These are phyloP conservation scores for Cirrhinus molitorella DNA, from an alignment of 2,797 vertebrate genomes.

Conservation along the genomic window DNA sequence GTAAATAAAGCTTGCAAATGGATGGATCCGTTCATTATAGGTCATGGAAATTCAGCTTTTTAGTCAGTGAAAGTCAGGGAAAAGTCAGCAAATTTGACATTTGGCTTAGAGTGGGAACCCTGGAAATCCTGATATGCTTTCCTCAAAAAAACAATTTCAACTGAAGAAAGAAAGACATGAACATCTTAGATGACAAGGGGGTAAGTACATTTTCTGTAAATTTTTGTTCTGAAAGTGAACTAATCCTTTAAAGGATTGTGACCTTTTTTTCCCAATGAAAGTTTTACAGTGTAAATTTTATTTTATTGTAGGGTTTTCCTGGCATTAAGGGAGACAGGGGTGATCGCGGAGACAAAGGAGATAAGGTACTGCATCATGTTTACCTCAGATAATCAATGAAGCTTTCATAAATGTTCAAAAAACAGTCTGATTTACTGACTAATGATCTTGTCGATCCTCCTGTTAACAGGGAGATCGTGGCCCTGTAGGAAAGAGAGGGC, in stretches of 20 bases:
- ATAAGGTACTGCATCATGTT: conserved; percentile 75
- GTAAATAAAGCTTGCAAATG: no score
- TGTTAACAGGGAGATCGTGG: conserved; percentile 82
- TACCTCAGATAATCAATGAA: not conserved
- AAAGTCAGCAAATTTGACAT: no score
- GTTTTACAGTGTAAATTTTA: not conserved
- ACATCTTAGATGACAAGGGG: no score
- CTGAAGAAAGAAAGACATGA: no score
- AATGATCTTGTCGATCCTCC: not conserved
- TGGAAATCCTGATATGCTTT: no score
- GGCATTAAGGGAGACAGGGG: conserved; percentile 86
- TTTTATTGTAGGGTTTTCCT: conserved; percentile 80
- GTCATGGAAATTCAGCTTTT: no score
- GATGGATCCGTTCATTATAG: no score
- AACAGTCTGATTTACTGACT: not conserved
- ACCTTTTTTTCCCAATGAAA: not conserved
- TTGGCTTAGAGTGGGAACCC: no score
- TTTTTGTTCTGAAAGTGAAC: no score
- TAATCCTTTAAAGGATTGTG: not conserved
- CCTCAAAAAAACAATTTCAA: no score
- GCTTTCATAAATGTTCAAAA: not conserved
- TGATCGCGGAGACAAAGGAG: conserved; percentile 81
- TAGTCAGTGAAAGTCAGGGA: no score
- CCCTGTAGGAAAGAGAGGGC: conserved; percentile 82
- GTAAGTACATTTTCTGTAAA: no score